A percentile compares a stretch with the other conserved stretches of the same genome.
These are phyloP conservation scores for Lithodes maja DNA, from an alignment of 2,888 invertebrate genomes.

Conservation along the genomic window DNA sequence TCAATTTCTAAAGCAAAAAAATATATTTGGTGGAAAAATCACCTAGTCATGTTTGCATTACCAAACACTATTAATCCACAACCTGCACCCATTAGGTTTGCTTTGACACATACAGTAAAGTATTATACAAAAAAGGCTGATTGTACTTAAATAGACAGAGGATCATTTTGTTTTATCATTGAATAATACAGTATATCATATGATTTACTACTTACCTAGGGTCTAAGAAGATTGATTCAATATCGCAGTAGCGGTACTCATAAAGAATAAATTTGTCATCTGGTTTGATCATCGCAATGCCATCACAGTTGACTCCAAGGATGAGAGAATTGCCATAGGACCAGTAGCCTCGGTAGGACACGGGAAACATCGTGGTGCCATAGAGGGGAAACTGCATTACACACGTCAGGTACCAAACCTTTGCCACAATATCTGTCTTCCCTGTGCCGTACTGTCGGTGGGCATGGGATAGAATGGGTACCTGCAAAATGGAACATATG, in stretches of 20 bases:
- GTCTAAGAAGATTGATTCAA: constrained; percentile 92
- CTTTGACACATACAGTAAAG: no score
- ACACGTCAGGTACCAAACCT: constrained; percentile 93
- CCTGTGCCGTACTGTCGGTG: constrained; percentile 95
- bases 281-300: constrained; percentile 91
- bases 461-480: constrained; percentile 89
- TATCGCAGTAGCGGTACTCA: constrained; percentile 92
- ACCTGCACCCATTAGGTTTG: no score
- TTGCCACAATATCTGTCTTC: constrained; percentile 91
- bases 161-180: no score
- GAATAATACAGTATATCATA: no score
- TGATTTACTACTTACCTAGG: constrained; percentile 75
- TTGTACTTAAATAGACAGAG: no score
- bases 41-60: no score
- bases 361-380: constrained; percentile 90
- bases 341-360: constrained; percentile 95
- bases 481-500: constrained; percentile 74
- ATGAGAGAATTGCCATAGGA: constrained; percentile 84
- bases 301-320: constrained; percentile 92
- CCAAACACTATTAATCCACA: no score
- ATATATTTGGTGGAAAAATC: no score
- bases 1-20: no score
- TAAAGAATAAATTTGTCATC: constrained; percentile 94
- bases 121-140: no score
- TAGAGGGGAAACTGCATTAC: constrained; percentile 97